Evolutionary conservation across 2,797 vertebrate species (phyloP), one percentile per base, ranked within the genome.

Genomic region (Galago senegalensis): DNA sequence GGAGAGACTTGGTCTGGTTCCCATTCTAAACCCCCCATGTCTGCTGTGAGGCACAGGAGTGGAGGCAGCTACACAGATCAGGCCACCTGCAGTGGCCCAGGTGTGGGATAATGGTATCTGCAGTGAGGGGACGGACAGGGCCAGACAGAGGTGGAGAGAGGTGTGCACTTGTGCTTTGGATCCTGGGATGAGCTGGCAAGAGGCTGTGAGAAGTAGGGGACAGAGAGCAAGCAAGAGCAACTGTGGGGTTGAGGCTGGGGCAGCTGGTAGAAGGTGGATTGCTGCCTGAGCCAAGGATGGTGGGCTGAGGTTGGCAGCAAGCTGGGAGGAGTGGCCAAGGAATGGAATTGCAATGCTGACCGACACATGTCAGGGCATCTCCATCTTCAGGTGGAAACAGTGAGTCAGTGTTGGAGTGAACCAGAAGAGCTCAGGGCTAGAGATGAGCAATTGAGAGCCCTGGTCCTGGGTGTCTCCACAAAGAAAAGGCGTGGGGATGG

Each of bases 41-140:
- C 21, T 11, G 27, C 69, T 5, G 29, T 82, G 85, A 46, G 46
- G 69, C 20, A n/a, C 10, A 65, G 27, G 20, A 18, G n/a, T 43
- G 16, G 34, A 67, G 60, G 76, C 85, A 67, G 60, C 21, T 14
- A 43, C 34, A 7, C 16, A 14, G 25, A 69, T 5, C 67, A 49
- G 14, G 27, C 63, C 29, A 23, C 25, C 40, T 53, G 27, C n/a
- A 4, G 10, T 7, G 29, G 43, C n/a, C 93, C 31, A 37, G 61
- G 20, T 11, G 0, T 16, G 0, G 2, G 73, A 20, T 10, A 11
- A 31, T 12, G 0, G 87, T 4, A 8, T 61, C 69, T 63, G 37
- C 2, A 5, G 4, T 23, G 7, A 49, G 37, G 67, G 60, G 4
- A 17, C 16, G 60, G 4, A 17, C 16, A 14, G 87, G 2, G 3